phyloP scores from a whole-genome alignment of 2,113 vertebrate species.

The Vulpes ferrilata region DNA sequence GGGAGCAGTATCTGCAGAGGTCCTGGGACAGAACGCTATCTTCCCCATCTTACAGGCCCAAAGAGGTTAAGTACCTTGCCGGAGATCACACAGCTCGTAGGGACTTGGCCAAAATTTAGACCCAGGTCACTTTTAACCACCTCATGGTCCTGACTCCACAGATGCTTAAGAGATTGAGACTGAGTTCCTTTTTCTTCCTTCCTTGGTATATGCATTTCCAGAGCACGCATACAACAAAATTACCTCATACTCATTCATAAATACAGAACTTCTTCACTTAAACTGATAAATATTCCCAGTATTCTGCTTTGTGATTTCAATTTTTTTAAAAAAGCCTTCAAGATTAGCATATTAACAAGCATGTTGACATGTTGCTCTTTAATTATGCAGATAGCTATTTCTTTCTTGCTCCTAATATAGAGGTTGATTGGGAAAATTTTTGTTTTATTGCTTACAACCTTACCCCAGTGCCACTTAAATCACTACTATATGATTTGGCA shows the following conservation, averaged over 20 bases:
- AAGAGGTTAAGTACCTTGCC: background rate
- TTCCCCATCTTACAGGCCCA: background rate
- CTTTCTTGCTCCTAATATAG: constrained; percentile 59
- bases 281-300: constrained; percentile 51
- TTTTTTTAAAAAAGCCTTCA: constrained; percentile 10
- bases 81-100: background rate
- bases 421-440: constrained; percentile 69
- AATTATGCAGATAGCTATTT: constrained; percentile 71
- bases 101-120: constrained; percentile 15
- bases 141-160: background rate
- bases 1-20: background rate
- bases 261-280: constrained; percentile 59
- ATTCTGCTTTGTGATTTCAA: constrained; percentile 68
- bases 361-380: constrained; percentile 58
- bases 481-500: constrained; percentile 65
- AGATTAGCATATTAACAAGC: constrained; percentile 66
- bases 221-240: constrained; percentile 48
- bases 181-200: background rate
- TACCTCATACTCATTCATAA: constrained; percentile 46
- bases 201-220: constrained; percentile 41
- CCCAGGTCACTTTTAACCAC: background rate
- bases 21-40: background rate
- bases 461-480: constrained; percentile 64
- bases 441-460: constrained; percentile 63
- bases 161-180: background rate